Evolutionary conservation across 37 sponge, comb jelly and placozoan genomes (phyloP).

Genomic region (Spongilla lacustris): DNA sequence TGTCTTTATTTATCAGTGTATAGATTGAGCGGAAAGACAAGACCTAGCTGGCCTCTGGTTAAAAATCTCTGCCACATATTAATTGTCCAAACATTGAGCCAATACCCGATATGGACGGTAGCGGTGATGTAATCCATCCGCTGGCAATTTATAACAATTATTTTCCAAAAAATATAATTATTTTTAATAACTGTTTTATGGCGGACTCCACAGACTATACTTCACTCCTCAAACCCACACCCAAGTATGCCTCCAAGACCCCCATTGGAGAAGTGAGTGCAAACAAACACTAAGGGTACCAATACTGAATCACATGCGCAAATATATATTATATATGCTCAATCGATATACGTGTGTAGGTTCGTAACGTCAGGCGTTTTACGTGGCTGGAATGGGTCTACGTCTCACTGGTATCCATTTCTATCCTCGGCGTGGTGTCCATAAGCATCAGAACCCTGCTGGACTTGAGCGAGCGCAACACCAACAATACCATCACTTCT

Average conservation of each 20-base stretch:
- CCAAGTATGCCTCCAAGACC: background rate
- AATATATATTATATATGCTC: too few relatives aligned
- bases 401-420: slow-evolving; percentile 24
- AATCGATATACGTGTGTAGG: slow-evolving; percentile 10
- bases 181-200: background rate
- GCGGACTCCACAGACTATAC: background rate
- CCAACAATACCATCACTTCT: background rate
- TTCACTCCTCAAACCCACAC: background rate
- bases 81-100: too few relatives aligned
- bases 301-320: too few relatives aligned
- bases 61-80: too few relatives aligned
- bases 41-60: too few relatives aligned
- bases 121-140: too few relatives aligned
- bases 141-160: too few relatives aligned
- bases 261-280: background rate
- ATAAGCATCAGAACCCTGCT: slow-evolving; percentile 49
- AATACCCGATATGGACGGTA: too few relatives aligned
- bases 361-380: slow-evolving; percentile 42
- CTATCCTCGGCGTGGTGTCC: slow-evolving; percentile 33
- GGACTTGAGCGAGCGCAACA: background rate
- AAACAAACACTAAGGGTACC: background rate
- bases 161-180: too few relatives aligned
- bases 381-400: slow-evolving; percentile 63
- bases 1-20: too few relatives aligned
- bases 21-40: too few relatives aligned